Evolutionary conservation across 2,888 invertebrate genomes (phyloP).

Genomic region (Cremastinae sp.): DNA sequence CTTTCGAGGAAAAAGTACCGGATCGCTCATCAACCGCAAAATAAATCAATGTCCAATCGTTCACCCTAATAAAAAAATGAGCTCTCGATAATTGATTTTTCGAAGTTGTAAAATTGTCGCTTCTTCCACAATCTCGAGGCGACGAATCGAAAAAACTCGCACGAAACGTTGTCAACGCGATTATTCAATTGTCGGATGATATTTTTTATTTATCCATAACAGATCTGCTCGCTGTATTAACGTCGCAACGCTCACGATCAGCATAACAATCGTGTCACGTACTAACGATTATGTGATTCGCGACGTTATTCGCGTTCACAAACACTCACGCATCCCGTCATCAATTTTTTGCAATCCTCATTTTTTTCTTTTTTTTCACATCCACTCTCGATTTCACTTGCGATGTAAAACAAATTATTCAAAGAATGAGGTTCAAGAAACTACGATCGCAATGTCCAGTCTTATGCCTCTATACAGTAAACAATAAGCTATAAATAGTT

Average conservation of each 20-base stretch:
- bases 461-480: background rate
- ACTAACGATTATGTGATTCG: conserved; percentile 18
- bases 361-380: conserved; percentile 13
- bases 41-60: no score
- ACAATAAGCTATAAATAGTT: no score
- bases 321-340: conserved; percentile 1
- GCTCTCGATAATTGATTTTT: background rate
- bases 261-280: conserved; percentile 36
- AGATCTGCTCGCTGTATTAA: conserved; percentile 36
- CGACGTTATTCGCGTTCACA: background rate
- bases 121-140: background rate
- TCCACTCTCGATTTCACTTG: background rate
- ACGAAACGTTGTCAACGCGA: conserved; percentile 21
- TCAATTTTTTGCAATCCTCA: conserved; percentile 7
- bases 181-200: conserved; percentile 44
- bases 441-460: background rate
- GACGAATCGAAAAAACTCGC: conserved; percentile 13
- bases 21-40: no score
- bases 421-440: conserved; percentile 44
- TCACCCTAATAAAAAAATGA: background rate
- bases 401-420: conserved; percentile 27
- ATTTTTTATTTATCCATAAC: conserved; percentile 45
- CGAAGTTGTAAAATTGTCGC: background rate
- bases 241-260: conserved; percentile 34
- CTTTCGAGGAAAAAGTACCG: no score